Percentiles rank a stretch among this genome's conserved stretches.
Conservation (phyloP, 2,113 vertebrate species). For the Eleginops maclovinus region DNA sequence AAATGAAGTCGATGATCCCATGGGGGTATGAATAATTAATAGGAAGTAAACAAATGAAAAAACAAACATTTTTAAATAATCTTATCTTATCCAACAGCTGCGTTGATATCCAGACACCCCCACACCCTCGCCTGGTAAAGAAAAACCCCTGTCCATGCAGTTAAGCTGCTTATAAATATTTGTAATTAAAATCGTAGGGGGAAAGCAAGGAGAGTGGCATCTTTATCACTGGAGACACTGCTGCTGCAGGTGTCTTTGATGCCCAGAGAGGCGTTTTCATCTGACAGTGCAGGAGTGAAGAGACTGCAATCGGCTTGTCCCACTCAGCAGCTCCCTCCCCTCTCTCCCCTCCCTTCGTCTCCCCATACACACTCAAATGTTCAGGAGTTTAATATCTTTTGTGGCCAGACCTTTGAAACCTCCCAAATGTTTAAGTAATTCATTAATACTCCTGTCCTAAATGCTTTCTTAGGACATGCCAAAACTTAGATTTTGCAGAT, state of each 20-base stretch:
- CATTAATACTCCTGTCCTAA: no score
- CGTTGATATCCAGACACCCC: slow-evolving; percentile 71
- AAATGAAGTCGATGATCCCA: slow-evolving; percentile 51
- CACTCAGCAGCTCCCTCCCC: slow-evolving; percentile 47
- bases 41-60: slow-evolving; percentile 75
- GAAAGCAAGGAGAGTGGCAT: slow-evolving; percentile 70
- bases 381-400: slow-evolving; percentile 70
- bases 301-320: slow-evolving; percentile 70
- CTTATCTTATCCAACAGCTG: slow-evolving; percentile 81
- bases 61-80: slow-evolving; percentile 73
- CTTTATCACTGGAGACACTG: slow-evolving; percentile 79
- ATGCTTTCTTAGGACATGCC: no score
- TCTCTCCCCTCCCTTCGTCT: not conserved
- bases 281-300: slow-evolving; percentile 64
- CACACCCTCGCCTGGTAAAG: slow-evolving; percentile 68
- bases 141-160: slow-evolving; percentile 73
- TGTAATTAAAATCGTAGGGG: slow-evolving; percentile 82
- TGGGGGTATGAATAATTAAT: slow-evolving; percentile 76
- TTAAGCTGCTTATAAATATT: slow-evolving; percentile 84
- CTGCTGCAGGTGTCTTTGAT: slow-evolving; percentile 82
- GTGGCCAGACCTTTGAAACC: slow-evolving; percentile 64
- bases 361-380: slow-evolving; percentile 32
- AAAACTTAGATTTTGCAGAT: slow-evolving; percentile 40
- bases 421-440: slow-evolving; percentile 59
- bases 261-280: slow-evolving; percentile 77